Base-by-base conservation (phyloP, 1,140 invertebrate species). In the Phymorhynchus buccinoides region DNA sequence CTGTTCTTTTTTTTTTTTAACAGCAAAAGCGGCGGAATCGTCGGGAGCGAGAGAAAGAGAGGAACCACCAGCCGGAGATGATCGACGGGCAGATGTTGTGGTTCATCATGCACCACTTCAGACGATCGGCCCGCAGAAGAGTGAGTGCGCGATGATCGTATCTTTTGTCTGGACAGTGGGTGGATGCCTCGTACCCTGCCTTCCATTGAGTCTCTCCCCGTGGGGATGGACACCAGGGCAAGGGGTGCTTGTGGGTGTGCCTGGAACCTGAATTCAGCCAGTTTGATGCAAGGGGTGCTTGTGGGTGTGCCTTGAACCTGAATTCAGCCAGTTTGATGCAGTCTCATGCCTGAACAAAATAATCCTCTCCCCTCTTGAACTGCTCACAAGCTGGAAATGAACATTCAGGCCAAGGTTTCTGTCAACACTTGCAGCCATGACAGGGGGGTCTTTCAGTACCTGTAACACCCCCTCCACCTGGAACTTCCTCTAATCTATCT, bases 21-120 rank as follows among this genome's bases (percentile, higher is more conserved):
- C 39, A 44, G 44, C n/a, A 78, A 78, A 78, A 78, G 12, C 68
- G 90, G 81, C 91, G 88, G 62, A 95, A 96, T 88, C 86, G 92
- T 18, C 93, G 92, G 52, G 94, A 94, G 84, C 86, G 94, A 78
- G 93, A 94, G 78, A 93, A 94, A 80, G 93, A 94, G 66, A 78
- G 91, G 3, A 88, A 87, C 82, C 44, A 85, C 41, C 93, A 94
- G 83, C 92, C 94, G 1, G 93, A 94, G 89, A 92, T 94, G 82
- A 93, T 94, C 85, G 94, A 95, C 87, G 93, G 94, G 6, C 94
- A 95, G 85, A 94, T 95, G 92, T 88, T 95, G 80, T 95, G 95
- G 94, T 93, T 95, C 68, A 92, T 95, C 44, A 93, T 95, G 92
- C 92, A 95, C 86, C 94, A 95, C 85, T 91, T 95, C 48, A 88